Conservation (phyloP, 2,888 invertebrate species). For the Drosophila neonasuta region DNA sequence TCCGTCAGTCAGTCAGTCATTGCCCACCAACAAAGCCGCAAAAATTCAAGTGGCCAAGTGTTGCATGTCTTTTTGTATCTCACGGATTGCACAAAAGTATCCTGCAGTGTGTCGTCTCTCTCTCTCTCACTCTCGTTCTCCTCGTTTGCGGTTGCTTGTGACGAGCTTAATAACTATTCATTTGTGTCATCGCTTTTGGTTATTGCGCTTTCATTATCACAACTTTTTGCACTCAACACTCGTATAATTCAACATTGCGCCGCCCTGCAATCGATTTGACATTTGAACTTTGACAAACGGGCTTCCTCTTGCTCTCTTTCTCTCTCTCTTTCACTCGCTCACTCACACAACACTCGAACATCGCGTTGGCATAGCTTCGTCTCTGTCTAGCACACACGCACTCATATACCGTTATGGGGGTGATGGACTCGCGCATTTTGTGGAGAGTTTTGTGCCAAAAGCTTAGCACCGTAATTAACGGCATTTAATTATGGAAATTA, state of each 20-base stretch:
- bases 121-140: neutral
- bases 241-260: constrained; percentile 5
- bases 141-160: constrained; percentile 45
- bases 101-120: constrained; percentile 20
- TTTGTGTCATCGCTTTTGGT: constrained; percentile 62
- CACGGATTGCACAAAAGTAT: constrained; percentile 45
- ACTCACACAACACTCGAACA: neutral
- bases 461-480: constrained; percentile 62
- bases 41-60: constrained; percentile 51
- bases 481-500: constrained; percentile 77
- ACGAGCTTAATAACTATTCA: constrained; percentile 66
- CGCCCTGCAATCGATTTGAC: constrained; percentile 66
- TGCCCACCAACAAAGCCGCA: constrained; percentile 71
- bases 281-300: constrained; percentile 58
- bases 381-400: constrained; percentile 23
- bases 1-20: constrained; percentile 5
- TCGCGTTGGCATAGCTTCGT: neutral
- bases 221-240: constrained; percentile 36
- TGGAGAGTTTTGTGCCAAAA: constrained; percentile 37
- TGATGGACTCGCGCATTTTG: constrained; percentile 11
- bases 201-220: constrained; percentile 38
- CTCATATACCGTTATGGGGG: neutral
- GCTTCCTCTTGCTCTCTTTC: constrained; percentile 10
- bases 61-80: constrained; percentile 33
- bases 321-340: constrained; percentile 11